Percentiles rank a stretch among this genome's conserved stretches.
Evolutionary conservation across 1,140 invertebrate genomes (phyloP).

Genomic region (Drosophila pandora): DNA sequence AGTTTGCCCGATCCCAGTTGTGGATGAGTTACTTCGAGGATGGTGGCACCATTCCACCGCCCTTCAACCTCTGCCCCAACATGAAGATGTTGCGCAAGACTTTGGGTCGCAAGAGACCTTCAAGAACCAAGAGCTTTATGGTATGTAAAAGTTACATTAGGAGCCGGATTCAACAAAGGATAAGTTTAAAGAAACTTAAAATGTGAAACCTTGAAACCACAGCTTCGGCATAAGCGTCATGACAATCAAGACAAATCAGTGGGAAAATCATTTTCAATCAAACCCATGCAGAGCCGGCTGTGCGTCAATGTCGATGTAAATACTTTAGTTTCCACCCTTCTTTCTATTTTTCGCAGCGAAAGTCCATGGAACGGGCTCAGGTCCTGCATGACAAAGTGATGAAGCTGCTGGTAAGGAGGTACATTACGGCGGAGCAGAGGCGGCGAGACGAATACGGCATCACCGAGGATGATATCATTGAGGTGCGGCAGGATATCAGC

Average conservation of each 20-base stretch:
- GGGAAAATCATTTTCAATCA: slow-evolving; percentile 72
- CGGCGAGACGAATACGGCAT: slow-evolving; percentile 93
- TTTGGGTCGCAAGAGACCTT: slow-evolving; percentile 79
- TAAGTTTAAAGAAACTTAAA: not conserved
- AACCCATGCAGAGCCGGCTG: slow-evolving; percentile 56
- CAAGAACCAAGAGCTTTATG: slow-evolving; percentile 86
- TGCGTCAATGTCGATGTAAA: slow-evolving; percentile 53
- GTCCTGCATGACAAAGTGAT: slow-evolving; percentile 90
- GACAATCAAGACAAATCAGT: slow-evolving; percentile 61
- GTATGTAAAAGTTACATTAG: slow-evolving; percentile 83
- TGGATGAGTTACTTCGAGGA: slow-evolving; percentile 97
- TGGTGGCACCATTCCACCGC: slow-evolving; percentile 92
- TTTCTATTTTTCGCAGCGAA: slow-evolving; percentile 85
- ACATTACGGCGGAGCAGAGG: slow-evolving; percentile 92
- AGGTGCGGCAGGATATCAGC: slow-evolving; percentile 97
- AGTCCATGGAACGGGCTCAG: slow-evolving; percentile 88
- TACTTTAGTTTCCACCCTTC: slow-evolving; percentile 11
- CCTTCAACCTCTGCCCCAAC: slow-evolving; percentile 94
- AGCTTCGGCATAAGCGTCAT: not conserved
- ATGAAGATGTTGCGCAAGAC: slow-evolving; percentile 85
- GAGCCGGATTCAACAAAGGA: not conserved
- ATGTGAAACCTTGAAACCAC: not conserved
- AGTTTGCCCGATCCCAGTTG: slow-evolving; percentile 94
- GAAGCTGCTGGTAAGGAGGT: slow-evolving; percentile 91
- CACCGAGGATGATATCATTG: slow-evolving; percentile 97